These are phyloP conservation scores for Anticlea derivata DNA, from an alignment of 2,888 invertebrate genomes.

Conservation along the genomic window DNA sequence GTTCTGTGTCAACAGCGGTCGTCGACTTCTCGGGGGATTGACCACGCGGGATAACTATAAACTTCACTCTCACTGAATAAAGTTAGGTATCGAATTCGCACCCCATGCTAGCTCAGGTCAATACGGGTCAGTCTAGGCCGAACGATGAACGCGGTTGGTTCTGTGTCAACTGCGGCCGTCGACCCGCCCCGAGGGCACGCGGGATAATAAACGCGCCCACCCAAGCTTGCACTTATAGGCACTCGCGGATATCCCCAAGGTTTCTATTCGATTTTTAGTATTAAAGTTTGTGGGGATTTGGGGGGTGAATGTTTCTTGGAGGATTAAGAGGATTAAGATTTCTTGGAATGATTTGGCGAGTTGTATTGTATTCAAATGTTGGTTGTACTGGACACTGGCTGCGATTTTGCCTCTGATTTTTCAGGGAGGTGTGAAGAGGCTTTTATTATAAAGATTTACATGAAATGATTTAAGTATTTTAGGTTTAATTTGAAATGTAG, in stretches of 20 bases:
- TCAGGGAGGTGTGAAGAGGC: no score
- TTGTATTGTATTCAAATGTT: no score
- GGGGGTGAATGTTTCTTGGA: no score
- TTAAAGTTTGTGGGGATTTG: no score
- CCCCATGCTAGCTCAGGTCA: constrained; percentile 43
- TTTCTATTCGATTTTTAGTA: neutral
- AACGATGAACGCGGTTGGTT: constrained; percentile 55
- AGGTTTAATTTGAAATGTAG: no score
- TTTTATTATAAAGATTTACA: no score
- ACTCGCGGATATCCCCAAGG: constrained; percentile 36
- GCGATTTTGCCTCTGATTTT: no score
- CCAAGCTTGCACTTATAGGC: constrained; percentile 51
- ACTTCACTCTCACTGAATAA: no score
- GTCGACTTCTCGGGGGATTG: constrained; percentile 28
- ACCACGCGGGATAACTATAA: no score
- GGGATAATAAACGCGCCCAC: constrained; percentile 59
- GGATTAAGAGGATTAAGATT: neutral
- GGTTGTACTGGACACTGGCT: no score
- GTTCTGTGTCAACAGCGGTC: constrained; percentile 61
- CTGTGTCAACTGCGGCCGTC: constrained; percentile 62
- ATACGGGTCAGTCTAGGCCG: constrained; percentile 73
- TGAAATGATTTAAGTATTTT: no score
- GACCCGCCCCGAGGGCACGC: constrained; percentile 28
- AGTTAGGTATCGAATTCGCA: neutral
- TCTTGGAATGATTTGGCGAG: neutral